phyloP scores from a whole-genome alignment of 2,113 vertebrate species.

The Microtus oregoni region DNA sequence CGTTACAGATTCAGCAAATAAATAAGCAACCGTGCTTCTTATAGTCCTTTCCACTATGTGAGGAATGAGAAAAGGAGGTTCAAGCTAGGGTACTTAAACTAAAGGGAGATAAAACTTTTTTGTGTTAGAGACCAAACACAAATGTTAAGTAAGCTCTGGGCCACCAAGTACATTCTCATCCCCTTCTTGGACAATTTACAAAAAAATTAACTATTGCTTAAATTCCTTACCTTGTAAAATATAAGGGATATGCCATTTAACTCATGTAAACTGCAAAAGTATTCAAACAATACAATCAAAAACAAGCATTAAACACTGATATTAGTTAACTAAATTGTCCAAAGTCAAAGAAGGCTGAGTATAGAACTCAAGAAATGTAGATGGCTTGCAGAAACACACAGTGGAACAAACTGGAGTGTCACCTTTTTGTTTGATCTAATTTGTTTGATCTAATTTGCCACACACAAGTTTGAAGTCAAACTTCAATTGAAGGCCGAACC shows the following conservation, averaged over 20 bases:
- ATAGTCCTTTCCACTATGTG: neutral
- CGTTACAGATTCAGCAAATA: neutral
- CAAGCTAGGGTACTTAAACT: neutral
- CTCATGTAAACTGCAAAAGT: neutral
- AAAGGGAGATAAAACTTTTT: neutral
- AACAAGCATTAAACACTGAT: neutral
- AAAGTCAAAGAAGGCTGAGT: neutral
- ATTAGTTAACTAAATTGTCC: neutral
- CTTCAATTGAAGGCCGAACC: neutral
- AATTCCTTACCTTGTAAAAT: neutral
- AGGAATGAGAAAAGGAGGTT: neutral
- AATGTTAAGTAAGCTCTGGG: neutral
- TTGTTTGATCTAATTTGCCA: no score
- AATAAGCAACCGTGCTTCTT: neutral
- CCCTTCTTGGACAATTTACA: neutral
- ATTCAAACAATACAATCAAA: neutral
- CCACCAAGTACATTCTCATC: neutral
- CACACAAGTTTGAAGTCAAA: neutral
- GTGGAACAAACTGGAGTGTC: neutral
- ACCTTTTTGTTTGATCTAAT: no score
- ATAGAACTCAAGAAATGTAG: neutral
- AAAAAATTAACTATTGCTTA: neutral
- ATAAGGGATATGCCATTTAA: neutral
- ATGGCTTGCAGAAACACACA: accelerated
- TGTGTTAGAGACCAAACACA: neutral